A percentile compares a stretch with the other conserved stretches of the same genome.
These are phyloP conservation scores for Chamaea fasciata DNA, from an alignment of 2,113 vertebrate species.

Conservation along the genomic window DNA sequence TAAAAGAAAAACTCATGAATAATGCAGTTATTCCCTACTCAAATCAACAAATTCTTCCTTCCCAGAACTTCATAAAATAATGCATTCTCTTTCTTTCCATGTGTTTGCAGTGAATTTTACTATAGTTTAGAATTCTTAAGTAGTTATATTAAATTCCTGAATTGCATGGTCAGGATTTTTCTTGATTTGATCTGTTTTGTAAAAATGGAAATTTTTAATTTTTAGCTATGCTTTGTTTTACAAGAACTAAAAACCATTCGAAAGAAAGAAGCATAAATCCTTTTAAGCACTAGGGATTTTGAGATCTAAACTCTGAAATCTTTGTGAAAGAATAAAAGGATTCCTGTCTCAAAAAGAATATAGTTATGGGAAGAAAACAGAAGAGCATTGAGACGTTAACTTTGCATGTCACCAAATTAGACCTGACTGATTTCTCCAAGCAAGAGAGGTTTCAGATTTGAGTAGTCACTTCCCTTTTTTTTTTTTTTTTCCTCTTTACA, in stretches of 20 bases:
- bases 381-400: accelerated
- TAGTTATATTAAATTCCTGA: background rate
- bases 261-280: background rate
- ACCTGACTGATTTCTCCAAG: background rate
- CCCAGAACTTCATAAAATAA: background rate
- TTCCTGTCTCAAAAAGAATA: background rate
- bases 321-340: background rate
- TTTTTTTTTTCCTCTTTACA: background rate
- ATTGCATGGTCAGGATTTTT: background rate
- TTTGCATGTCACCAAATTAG: background rate
- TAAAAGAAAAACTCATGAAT: background rate
- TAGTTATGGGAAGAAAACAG: background rate
- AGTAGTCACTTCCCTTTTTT: background rate
- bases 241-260: background rate
- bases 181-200: background rate
- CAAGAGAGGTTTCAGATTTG: background rate
- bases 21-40: background rate
- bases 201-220: background rate
- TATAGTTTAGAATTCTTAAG: background rate
- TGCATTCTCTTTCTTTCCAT: background rate
- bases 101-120: background rate
- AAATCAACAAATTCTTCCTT: background rate
- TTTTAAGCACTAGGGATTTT: background rate
- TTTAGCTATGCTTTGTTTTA: background rate
- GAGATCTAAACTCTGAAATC: background rate